Evolutionary conservation across 2,797 vertebrate genomes (phyloP).

Genomic region (Dermochelys coriacea): DNA sequence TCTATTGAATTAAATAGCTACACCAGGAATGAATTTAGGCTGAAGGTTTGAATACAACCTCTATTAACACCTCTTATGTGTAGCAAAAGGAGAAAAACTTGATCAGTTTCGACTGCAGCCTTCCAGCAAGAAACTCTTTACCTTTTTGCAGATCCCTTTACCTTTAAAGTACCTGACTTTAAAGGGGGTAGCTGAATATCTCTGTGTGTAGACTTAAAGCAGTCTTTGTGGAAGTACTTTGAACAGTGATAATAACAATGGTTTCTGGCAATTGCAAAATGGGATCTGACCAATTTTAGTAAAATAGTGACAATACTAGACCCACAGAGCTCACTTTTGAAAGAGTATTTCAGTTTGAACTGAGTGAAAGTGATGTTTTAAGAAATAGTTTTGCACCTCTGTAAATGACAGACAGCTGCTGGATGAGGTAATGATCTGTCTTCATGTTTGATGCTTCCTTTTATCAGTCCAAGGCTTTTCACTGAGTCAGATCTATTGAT

Average conservation of each 20-base stretch:
- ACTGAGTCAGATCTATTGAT: slow-evolving; percentile 76
- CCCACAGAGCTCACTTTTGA: slow-evolving; percentile 44
- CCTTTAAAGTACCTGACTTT: slow-evolving; percentile 57
- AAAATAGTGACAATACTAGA: slow-evolving; percentile 47
- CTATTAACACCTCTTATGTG: slow-evolving; percentile 48
- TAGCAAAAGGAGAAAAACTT: slow-evolving; percentile 41
- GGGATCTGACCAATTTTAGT: slow-evolving; percentile 72
- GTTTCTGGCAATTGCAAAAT: slow-evolving; percentile 67
- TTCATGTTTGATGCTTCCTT: slow-evolving; percentile 72
- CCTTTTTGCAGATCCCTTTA: background rate
- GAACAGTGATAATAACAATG: slow-evolving; percentile 62
- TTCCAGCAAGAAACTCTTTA: slow-evolving; percentile 31
- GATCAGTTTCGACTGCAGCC: slow-evolving; percentile 32
- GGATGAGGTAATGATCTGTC: slow-evolving; percentile 70
- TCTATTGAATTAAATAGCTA: slow-evolving; percentile 36
- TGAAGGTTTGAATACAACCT: slow-evolving; percentile 59
- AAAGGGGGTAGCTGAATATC: slow-evolving; percentile 45
- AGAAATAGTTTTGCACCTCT: slow-evolving; percentile 64
- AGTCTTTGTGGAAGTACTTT: slow-evolving; percentile 61
- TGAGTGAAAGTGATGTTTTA: slow-evolving; percentile 65
- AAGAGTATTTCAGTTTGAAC: slow-evolving; percentile 60
- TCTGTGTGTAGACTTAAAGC: slow-evolving; percentile 55
- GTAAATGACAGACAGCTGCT: slow-evolving; percentile 71
- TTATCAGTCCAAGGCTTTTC: slow-evolving; percentile 74
- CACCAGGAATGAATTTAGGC: slow-evolving; percentile 32